phyloP scores from a whole-genome alignment of 2,797 vertebrate genomes.

The Aythya fuligula region DNA sequence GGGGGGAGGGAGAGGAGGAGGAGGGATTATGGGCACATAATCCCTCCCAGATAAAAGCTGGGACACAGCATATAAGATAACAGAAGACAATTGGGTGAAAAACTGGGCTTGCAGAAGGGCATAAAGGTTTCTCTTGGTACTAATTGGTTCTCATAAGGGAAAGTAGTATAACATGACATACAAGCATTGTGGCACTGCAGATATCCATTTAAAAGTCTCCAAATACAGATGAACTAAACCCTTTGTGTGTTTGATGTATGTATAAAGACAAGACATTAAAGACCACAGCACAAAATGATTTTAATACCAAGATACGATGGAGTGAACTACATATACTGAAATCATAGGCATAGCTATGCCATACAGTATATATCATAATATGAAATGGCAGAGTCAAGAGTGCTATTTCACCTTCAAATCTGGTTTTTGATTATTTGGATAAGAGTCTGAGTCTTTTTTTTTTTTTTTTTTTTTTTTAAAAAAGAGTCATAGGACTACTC shows the following conservation, averaged over 20 bases:
- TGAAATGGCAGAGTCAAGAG: neutral
- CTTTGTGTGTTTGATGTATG: neutral
- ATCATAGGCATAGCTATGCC: neutral
- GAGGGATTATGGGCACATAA: neutral
- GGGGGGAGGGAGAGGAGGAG: too few relatives aligned
- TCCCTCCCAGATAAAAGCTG: neutral
- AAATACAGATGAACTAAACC: neutral
- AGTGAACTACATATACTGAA: neutral
- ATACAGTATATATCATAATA: neutral
- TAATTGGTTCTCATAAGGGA: neutral
- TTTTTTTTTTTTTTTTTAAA: too few relatives aligned
- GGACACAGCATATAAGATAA: neutral
- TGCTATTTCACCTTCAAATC: neutral
- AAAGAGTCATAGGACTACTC: neutral
- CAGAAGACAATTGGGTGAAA: neutral
- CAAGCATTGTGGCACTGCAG: neutral
- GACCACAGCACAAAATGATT: neutral
- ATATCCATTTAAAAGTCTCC: neutral
- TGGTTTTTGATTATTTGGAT: conserved; percentile 26
- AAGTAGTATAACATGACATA: neutral
- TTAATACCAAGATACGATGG: neutral
- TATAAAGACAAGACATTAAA: conserved; percentile 2
- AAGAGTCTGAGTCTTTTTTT: neutral
- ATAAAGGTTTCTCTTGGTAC: neutral
- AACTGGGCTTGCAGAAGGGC: neutral